These are phyloP conservation scores for Dipodomys stephensi DNA, from an alignment of 2,113 vertebrate genomes.

Conservation along the genomic window DNA sequence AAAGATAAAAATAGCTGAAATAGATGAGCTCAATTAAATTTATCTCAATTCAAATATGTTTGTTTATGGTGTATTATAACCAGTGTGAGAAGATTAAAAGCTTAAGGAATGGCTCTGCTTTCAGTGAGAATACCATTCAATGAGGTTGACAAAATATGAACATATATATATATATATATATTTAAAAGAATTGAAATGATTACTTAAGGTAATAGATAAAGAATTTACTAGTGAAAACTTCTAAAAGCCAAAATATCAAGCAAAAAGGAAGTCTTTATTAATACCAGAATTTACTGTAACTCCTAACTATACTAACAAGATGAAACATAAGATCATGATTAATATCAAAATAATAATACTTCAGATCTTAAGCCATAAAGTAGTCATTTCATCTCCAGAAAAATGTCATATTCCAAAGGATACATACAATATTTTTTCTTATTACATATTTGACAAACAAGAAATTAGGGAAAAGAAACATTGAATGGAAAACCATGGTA, in stretches of 20 bases:
- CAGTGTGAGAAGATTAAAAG: background rate
- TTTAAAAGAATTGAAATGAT: background rate
- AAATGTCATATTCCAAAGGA: constrained; percentile 12
- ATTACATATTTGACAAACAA: background rate
- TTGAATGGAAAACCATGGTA: background rate
- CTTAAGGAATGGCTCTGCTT: background rate
- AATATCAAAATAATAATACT: background rate
- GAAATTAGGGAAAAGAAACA: background rate
- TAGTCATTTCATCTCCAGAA: background rate
- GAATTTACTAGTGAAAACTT: background rate
- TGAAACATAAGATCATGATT: background rate
- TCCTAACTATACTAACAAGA: background rate
- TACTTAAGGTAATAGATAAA: background rate
- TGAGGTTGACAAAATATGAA: background rate
- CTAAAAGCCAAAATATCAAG: background rate
- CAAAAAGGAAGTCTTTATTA: constrained; percentile 34
- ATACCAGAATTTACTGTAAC: background rate
- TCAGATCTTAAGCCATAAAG: background rate
- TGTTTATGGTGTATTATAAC: background rate
- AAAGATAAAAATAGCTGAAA: background rate
- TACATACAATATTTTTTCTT: background rate
- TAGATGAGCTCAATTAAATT: background rate
- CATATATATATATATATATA: background rate
- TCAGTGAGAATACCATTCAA: background rate
- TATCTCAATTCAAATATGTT: constrained; percentile 16